phyloP scores from a whole-genome alignment of 2,797 vertebrate species.

The Aphelocoma californica region DNA sequence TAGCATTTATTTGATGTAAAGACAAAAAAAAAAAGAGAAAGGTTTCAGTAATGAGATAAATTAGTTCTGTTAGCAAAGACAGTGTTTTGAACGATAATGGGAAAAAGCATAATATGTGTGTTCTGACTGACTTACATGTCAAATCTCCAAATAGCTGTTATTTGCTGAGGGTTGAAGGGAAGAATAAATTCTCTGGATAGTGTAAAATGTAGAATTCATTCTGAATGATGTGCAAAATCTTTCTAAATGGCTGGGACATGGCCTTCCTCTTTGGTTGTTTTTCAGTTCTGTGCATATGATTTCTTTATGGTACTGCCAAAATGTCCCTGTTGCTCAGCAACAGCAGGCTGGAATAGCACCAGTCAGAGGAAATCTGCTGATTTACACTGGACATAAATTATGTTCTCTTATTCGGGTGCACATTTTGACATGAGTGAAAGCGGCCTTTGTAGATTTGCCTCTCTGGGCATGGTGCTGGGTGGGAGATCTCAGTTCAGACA shows the following conservation, averaged over 20 bases:
- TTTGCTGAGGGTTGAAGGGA: neutral
- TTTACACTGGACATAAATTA: neutral
- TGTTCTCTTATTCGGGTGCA: neutral
- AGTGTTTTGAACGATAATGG: neutral
- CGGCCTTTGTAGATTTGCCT: neutral
- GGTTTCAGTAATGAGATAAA: neutral
- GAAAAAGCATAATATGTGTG: neutral
- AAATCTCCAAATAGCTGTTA: neutral
- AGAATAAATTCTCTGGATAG: neutral
- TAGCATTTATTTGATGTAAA: neutral
- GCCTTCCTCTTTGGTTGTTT: neutral
- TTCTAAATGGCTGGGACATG: neutral
- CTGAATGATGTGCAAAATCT: neutral
- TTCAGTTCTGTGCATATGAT: neutral
- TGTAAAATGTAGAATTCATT: neutral
- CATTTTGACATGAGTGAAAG: neutral
- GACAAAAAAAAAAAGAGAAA: fast-evolving
- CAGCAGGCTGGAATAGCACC: conserved; percentile 14
- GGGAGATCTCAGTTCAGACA: neutral
- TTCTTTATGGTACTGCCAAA: neutral
- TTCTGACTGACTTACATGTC: neutral
- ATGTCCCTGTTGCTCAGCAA: conserved; percentile 50
- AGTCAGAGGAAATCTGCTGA: neutral
- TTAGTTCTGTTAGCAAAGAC: neutral
- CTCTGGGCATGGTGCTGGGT: neutral